Conservation (phyloP, 2,888 invertebrate species). For the Trachelus tabidus region DNA sequence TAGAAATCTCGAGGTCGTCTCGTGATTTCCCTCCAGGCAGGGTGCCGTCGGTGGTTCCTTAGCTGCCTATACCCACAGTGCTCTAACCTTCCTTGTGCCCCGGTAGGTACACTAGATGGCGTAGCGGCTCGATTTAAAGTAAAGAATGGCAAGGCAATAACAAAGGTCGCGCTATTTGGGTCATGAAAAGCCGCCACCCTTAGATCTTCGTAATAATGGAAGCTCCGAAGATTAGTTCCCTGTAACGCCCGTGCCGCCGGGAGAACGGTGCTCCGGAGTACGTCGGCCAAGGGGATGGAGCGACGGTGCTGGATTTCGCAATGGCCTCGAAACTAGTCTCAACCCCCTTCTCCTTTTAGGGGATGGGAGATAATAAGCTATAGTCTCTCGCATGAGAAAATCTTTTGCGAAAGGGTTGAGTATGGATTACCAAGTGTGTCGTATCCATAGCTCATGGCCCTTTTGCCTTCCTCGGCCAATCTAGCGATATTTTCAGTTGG, state of each 20-base stretch:
- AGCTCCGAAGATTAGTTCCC: constrained; percentile 28
- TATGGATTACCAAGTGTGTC: background rate
- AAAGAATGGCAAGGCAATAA: constrained; percentile 22
- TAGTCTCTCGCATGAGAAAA: constrained; percentile 12
- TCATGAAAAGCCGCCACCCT: constrained; percentile 16
- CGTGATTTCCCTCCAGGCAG: background rate
- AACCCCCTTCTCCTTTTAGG: constrained; percentile 6
- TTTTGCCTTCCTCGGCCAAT: background rate
- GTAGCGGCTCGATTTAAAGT: constrained; percentile 22
- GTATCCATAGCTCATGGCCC: background rate
- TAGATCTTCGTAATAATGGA: constrained; percentile 23
- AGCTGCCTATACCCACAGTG: background rate
- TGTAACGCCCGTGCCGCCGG: background rate
- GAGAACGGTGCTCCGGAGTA: background rate
- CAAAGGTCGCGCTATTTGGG: constrained; percentile 22
- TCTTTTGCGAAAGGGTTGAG: background rate
- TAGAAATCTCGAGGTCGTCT: background rate
- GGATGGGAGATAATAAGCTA: constrained; percentile 16
- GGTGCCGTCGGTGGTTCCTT: background rate
- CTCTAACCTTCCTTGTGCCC: background rate
- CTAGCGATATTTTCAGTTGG: background rate
- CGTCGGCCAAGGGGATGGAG: background rate
- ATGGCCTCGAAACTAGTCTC: background rate
- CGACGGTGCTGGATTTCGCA: background rate
- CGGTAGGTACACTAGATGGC: background rate